Base-by-base conservation (phyloP, 2,888 invertebrate genomes). In the Choristoneura rosaceana region DNA sequence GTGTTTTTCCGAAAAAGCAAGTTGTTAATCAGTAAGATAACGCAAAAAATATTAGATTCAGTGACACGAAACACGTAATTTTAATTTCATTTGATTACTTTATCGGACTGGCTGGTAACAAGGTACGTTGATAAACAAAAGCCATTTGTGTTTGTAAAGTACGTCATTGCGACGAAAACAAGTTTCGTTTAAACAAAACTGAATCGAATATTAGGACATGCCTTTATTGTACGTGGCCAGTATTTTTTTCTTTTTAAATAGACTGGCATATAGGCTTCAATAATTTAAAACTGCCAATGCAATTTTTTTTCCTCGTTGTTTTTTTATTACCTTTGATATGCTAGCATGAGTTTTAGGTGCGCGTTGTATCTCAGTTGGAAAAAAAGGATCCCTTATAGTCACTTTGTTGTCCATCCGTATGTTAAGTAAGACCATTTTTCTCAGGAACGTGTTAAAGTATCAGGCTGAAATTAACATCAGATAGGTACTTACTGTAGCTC, bases 131-230 rank as follows among this genome's bases (percentile, higher is more conserved):
- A 65, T 50, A 64, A 17, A 43, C 55, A 58, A 58, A 33, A 50
- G 63, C 38, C 55, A 71, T 67, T 55, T 67, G 66, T 71, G 66
- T 71, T 61, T 47, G 62, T 66, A 67, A 71, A 71, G 38, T 47
- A 43, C 63, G 38, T 64, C 63, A 60, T 15, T 25, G 59, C 59
- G 59, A 17, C 34, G 8, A 33, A 34, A 59, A 38, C 38, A 59
- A 59, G 34, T 38, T 55, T 10, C 25, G 25, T 25, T 52, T n/a
- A 55, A 55, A 55, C 25, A 25, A 17, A 55, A 55, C 12, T 2
- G 55, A 55, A 55, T 55, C 17, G 25, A 12, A 10, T 55, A 25
- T 55, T 12, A 10, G 25, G 0, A 10, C 7, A 12, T 45, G 12
- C 10, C 4, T n/a, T 14, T 45, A 3, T 50, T n/a, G 25, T 25